Base-by-base conservation (phyloP, 1,140 invertebrate genomes). In the Episyrphus balteatus region DNA sequence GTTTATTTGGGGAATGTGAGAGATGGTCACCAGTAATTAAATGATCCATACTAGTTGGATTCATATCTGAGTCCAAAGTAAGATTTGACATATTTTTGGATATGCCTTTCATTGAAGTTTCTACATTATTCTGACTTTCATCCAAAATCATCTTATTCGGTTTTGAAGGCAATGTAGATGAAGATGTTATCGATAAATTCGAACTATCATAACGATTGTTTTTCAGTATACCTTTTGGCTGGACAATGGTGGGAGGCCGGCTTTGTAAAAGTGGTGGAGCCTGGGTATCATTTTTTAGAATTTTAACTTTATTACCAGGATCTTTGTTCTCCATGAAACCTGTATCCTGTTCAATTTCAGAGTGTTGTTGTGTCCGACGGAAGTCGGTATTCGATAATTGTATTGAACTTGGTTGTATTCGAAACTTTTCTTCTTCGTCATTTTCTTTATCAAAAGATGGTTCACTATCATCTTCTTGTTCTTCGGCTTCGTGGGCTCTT, bases 391-490 rank as follows among this genome's bases (percentile, higher is more conserved):
- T 46, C 43, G 66, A 61, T 34, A 59, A 61, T 55, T 65, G 57
- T 55, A 67, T 59, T 53, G 60, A 54, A 58, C 52, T 64, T 46
- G 54, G 48, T 51, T 59, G 56, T 5, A 50, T 46, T 9, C 66
- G 53, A 17, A 68, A 58, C n/a, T 60, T 53, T 51, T 68, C 66
- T 43, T 66, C 61, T 26, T 26, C 8, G 5, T 63, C 52, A 48
- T 59, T 68, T 61, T 55, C 74, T 62, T 55, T 78, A 30, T 64
- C 58, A 42, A 65, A 68, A 14, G 55, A 46, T 39, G 58, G 79
- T 33, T 82, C 83, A 49, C 87, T 86, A 17, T 89, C 84, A 40
- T 92, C 86, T 55, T 90, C 83, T 34, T 83, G 78, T 52, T 76
- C 79, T 15, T 81, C 77, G 33, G 76, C 73, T 64, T 89, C 85